Conservation (phyloP, 1,140 invertebrate species). For the Colletes latitarsis region DNA sequence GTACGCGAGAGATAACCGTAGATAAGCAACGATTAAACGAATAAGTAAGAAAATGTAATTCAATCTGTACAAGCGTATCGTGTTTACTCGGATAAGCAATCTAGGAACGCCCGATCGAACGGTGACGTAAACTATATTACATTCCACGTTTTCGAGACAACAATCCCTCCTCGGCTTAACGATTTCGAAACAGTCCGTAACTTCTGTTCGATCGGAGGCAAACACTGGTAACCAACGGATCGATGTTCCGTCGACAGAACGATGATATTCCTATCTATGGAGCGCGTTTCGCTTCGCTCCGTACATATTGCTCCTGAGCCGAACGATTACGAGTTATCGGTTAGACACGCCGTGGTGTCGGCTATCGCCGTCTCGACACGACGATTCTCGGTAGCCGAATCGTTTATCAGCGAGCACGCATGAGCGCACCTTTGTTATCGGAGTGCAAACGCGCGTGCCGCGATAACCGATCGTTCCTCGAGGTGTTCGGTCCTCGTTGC, state of each 20-base stretch:
- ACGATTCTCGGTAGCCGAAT: conserved; percentile 58
- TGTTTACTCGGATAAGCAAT: too few relatives aligned
- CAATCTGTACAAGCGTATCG: too few relatives aligned
- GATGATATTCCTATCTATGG: conserved; percentile 16
- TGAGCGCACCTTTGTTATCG: conserved; percentile 54
- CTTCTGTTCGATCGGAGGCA: conserved; percentile 1
- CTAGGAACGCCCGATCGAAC: too few relatives aligned
- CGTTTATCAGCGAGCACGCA: conserved; percentile 51
- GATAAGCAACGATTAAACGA: too few relatives aligned
- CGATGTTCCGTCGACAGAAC: conserved; percentile 11
- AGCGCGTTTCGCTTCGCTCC: not conserved
- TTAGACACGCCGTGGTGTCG: conserved; percentile 40
- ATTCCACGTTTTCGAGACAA: too few relatives aligned
- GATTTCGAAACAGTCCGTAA: not conserved
- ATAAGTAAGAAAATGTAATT: too few relatives aligned
- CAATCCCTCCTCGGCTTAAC: too few relatives aligned
- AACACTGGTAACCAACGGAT: conserved; percentile 29
- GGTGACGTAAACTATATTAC: not conserved
- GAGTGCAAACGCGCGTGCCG: conserved; percentile 50
- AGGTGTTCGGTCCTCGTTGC: conserved; percentile 31
- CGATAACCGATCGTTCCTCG: conserved; percentile 55
- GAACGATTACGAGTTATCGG: conserved; percentile 56
- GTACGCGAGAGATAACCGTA: too few relatives aligned
- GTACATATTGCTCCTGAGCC: conserved; percentile 50
- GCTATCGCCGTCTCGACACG: conserved; percentile 44